Evolutionary conservation across 35 echinoderm and acorn worm genomes (phyloP).

Genomic region (Acanthaster planci): DNA sequence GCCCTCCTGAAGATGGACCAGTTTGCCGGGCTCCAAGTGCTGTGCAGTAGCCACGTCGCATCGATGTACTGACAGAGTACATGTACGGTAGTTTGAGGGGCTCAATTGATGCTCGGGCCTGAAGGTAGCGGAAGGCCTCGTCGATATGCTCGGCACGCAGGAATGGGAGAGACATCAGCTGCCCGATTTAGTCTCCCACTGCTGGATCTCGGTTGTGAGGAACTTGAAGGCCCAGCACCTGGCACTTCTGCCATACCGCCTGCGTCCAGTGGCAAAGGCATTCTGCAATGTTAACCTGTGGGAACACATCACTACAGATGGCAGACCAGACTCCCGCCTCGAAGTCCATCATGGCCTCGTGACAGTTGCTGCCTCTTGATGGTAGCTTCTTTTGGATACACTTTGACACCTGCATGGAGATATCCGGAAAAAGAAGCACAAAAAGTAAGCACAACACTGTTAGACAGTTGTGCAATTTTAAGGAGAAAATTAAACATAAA

Average conservation of each 20-base stretch:
- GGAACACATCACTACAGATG: neutral
- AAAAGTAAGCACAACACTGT: too few relatives aligned
- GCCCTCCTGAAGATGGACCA: neutral
- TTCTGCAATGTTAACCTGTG: neutral
- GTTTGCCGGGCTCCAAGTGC: neutral
- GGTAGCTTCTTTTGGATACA: neutral
- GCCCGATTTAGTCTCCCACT: neutral
- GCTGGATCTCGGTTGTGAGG: neutral
- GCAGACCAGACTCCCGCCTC: neutral
- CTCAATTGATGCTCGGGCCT: neutral
- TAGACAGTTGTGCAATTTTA: too few relatives aligned
- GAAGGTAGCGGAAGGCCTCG: neutral
- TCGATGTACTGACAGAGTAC: neutral
- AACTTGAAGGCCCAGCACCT: neutral
- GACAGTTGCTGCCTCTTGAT: neutral
- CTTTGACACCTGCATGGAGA: too few relatives aligned
- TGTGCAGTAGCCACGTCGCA: neutral
- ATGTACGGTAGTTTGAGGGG: too few relatives aligned
- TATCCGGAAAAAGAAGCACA: too few relatives aligned
- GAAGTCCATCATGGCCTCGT: neutral
- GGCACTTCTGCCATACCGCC: neutral
- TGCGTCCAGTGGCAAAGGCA: slow-evolving; percentile 2
- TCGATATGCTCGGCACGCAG: neutral
- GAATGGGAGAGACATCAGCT: neutral
- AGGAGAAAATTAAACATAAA: too few relatives aligned